Percentiles rank a stretch among this genome's conserved stretches.
Evolutionary conservation across 2,113 vertebrate species (phyloP).

Genomic region (Salvelinus alpinus): DNA sequence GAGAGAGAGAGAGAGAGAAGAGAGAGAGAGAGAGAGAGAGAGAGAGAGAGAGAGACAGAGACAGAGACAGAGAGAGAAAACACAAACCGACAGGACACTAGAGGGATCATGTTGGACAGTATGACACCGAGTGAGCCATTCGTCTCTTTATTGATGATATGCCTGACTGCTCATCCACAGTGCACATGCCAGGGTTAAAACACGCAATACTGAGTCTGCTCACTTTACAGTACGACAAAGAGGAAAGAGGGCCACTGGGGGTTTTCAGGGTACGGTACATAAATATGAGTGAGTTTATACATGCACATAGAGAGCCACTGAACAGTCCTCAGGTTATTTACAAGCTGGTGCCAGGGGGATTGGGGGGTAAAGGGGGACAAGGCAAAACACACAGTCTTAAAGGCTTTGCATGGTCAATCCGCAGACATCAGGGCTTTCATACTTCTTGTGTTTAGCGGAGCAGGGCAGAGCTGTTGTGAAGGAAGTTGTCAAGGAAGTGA

Average conservation of each 20-base stretch:
- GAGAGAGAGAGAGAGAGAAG: no score
- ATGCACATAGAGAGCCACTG: constrained; percentile 63
- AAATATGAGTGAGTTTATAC: constrained; percentile 69
- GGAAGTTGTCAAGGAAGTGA: no score
- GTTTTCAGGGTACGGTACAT: constrained; percentile 67
- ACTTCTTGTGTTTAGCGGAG: no score
- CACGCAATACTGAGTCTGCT: constrained; percentile 74
- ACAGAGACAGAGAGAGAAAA: neutral
- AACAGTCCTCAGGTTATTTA: constrained; percentile 45
- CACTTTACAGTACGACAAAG: constrained; percentile 71
- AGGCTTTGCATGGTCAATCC: no score
- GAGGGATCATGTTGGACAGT: constrained; percentile 30
- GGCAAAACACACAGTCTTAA: constrained; percentile 52
- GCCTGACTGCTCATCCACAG: constrained; percentile 72
- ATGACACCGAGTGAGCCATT: constrained; percentile 45
- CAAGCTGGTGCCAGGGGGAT: constrained; percentile 56
- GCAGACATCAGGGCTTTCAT: no score
- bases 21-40: no score
- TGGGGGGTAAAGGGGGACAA: constrained; percentile 43
- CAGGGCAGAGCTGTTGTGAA: no score
- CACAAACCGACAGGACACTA: constrained; percentile 10
- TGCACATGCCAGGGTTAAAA: constrained; percentile 72
- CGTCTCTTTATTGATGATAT: constrained; percentile 71
- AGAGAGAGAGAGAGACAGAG: no score
- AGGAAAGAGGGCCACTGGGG: neutral